Base-by-base conservation (phyloP, 2,797 vertebrate species). In the Chelon labrosus region DNA sequence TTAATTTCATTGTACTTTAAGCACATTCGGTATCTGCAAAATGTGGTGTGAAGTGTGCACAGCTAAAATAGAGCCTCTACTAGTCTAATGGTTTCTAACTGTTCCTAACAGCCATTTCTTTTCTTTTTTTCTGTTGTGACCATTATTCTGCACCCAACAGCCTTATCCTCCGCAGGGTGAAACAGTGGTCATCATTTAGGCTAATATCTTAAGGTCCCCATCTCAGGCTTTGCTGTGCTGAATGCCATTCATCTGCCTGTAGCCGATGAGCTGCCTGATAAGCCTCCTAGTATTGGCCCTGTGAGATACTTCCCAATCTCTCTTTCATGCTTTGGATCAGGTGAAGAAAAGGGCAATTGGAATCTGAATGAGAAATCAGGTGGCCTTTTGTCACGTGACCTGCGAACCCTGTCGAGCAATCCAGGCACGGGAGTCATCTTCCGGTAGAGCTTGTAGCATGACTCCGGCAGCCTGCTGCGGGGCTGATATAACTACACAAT, bases 251-350 rank as follows among this genome's bases (percentile, higher is more conserved):
- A 80, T 90, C 73, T 83, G 65, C 2, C 31, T 74, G 46, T 41
- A 55, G 58, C 61, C 67, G 65, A 88, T 88, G 68, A 82, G 78
- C 65, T 78, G 47, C 50, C 77, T 77, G 73, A 83, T 83, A 68
- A 85, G 59, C 57, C 17, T 73, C 19, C 52, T 46, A n/a, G 59
- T 79, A 87, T 86, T 64, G 65, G 63, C 47, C 38, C 60, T 55
- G 49, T 67, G 55, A 83, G 75, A 85, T 73, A 69, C 59, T 56
- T 69, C 41, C 59, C 39, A 44, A 46, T 62, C 50, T 61, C 42
- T 37, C 31, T 8, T 7, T 55, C 74, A 75, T 52, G 20, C 38
- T 56, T n/a, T 70, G 65, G 65, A 73, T 70, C 63, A 75, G 69
- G 61, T 60, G 25, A 54, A 73, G 51, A 79, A 88, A 88, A 83